Evolutionary conservation across 2,797 vertebrate species (phyloP), one percentile per base, ranked within the genome.

Genomic region (Gobio occitaniae): DNA sequence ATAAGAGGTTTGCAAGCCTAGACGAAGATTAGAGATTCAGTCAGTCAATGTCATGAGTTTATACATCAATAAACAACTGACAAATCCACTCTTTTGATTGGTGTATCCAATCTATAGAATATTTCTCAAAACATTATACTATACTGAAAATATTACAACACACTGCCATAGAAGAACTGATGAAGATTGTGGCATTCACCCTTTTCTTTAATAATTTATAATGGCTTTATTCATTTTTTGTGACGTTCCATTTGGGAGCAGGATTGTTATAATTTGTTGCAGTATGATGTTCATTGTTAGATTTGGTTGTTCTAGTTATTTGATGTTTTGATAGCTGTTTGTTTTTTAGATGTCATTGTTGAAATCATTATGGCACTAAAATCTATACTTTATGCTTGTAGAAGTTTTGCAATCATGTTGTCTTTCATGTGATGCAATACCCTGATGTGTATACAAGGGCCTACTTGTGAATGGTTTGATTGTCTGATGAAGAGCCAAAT

Each of bases 1-100:
- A 0, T 99, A 99, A 0, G 98, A 98, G 61, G 97, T 99, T 93
- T 98, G 95, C 65, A 99, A 95, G 32, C 98, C 98, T 99, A 89
- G 69, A 61, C 36, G 13, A 76, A 38, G 47, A 76, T 44, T 47
- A 17, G 6, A 84, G 4, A 71, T n/a, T 17, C 7, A 59, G 29
- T 17, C 7, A 59, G 29, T 65, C 16, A 15, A 2, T 16, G 9
- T 78, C 9, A 59, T 17, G 63, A 65, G 63, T 65, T 65, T 32
- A 65, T 50, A 5, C 44, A 48, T 65, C 19, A 80, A 52, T 80
- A 16, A 68, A 13, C 1, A 32, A 47, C 11, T 44, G 15, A 29
- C 25, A 65, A 78, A 78, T 19, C 56, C 15, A 44, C 77, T 25
- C 66, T 54, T 38, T 56, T 56, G 48, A 41, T 16, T 19, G 66